Conservation (phyloP, 2,113 vertebrate genomes). For the Gymnobelideus leadbeateri region DNA sequence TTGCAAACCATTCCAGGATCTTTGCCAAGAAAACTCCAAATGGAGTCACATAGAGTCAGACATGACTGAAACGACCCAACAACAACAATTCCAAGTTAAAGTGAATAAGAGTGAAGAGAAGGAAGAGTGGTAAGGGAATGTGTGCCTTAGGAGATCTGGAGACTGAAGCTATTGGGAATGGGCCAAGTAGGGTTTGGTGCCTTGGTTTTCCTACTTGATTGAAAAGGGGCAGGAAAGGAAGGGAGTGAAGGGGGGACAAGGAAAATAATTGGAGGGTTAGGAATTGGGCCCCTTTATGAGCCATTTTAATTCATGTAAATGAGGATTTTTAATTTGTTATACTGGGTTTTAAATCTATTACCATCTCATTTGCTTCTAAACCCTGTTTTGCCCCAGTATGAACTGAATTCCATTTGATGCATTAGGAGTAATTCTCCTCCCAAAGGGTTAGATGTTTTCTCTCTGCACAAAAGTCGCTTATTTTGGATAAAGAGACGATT, state of each 20-base stretch:
- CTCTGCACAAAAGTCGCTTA: slow-evolving; percentile 90
- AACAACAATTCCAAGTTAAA: background rate
- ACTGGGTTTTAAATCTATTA: slow-evolving; percentile 89
- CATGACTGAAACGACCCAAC: background rate
- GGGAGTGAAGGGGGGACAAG: slow-evolving; percentile 3
- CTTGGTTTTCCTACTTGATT: background rate
- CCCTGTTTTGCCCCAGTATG: slow-evolving; percentile 84
- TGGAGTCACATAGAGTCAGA: background rate
- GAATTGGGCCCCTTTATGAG: slow-evolving; percentile 81
- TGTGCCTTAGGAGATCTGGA: background rate
- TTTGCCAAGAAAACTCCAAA: background rate
- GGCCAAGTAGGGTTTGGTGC: background rate
- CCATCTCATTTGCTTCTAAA: slow-evolving; percentile 89
- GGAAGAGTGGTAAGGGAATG: background rate
- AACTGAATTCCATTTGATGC: slow-evolving; percentile 88
- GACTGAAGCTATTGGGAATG: background rate
- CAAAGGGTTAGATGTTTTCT: slow-evolving; percentile 88
- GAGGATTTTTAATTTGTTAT: slow-evolving; percentile 90
- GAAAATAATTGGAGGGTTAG: slow-evolving; percentile 67
- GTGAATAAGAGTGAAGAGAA: background rate
- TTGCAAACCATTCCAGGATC: background rate
- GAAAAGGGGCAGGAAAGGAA: background rate
- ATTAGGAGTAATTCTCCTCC: slow-evolving; percentile 90
- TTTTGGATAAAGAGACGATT: slow-evolving; percentile 92
- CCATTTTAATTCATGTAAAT: slow-evolving; percentile 88